Conservation (phyloP, 1,140 invertebrate genomes). For the Drosophila subobscura region DNA sequence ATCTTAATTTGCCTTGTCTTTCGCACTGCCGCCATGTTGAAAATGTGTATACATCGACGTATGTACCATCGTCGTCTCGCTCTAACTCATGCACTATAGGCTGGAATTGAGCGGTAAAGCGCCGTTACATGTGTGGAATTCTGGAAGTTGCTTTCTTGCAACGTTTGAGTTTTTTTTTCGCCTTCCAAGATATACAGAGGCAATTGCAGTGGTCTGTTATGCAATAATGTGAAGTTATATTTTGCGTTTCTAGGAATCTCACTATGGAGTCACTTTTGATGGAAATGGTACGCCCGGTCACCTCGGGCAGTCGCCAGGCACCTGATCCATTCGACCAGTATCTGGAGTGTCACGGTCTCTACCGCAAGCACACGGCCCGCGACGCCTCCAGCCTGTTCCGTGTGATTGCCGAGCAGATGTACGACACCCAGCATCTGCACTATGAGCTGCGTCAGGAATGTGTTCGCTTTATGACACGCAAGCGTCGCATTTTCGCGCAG, state of each 20-base stretch:
- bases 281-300: slow-evolving; percentile 69
- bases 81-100: neutral
- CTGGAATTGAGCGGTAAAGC: neutral
- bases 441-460: slow-evolving; percentile 89
- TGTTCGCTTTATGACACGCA: slow-evolving; percentile 88
- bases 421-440: slow-evolving; percentile 90
- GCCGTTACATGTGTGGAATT: slow-evolving; percentile 1
- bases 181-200: too few relatives aligned
- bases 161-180: too few relatives aligned
- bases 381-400: slow-evolving; percentile 94
- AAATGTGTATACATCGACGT: slow-evolving; percentile 1
- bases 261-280: slow-evolving; percentile 14
- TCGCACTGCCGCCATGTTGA: too few relatives aligned
- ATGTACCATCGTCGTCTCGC: slow-evolving; percentile 4
- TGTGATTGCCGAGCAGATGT: slow-evolving; percentile 93
- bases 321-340: slow-evolving; percentile 88
- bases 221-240: too few relatives aligned
- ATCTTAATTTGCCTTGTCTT: too few relatives aligned
- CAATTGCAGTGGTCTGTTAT: too few relatives aligned
- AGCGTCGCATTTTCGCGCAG: slow-evolving; percentile 85
- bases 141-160: too few relatives aligned
- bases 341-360: slow-evolving; percentile 90
- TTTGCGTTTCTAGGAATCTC: neutral
- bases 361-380: slow-evolving; percentile 91
- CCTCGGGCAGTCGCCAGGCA: slow-evolving; percentile 79